Evolutionary conservation across 2,888 invertebrate genomes (phyloP), one percentile per base, ranked within the genome.

Genomic region (Ditula angustiorana): DNA sequence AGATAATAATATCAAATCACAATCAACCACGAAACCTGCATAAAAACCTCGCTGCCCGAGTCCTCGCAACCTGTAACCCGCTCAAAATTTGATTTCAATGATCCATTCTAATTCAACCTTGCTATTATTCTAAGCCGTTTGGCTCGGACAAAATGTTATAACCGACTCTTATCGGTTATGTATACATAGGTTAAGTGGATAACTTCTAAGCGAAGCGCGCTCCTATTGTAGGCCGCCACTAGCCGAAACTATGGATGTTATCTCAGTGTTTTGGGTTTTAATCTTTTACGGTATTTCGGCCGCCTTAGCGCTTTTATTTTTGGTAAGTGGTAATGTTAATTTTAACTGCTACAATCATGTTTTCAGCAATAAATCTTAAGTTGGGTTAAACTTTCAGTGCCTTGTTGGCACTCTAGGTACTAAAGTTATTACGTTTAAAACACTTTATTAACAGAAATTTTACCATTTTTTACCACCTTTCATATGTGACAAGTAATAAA

Each of bases 311-410:
- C 58, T 76, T n/a, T 66, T 86, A 64, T 30, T 81, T 62, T 61
- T 76, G 70, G 86, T 86, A 71, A 81, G 85, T 81, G 74, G 19
- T 60, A 28, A n/a, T 35, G 19, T 33, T 13, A 1, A 26, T 11
- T 24, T 24, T 7, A 26, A 11, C 11, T 2, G 21, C 13, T 11
- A 30, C 16, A 41, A n/a, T n/a, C n/a, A n/a, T n/a, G n/a, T 19
- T 21, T 19, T 3, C 11, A 21, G 1, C 2, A 44, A 44, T 21
- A 5, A 5, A 5, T 46, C 11, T 24, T 16, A 11, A n/a, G 24
- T 41, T 41, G 5, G 23, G 23, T 24, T 4, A 21, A 21, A n/a
- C 11, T 23, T 63, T 50, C 10, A 41, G 28, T 16, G 50, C 62
- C 19, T 26, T 33, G 57, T 30, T 63, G 62, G 62, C 57, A 50